These are phyloP conservation scores for Rhodeus uyekii DNA, from an alignment of 2,797 vertebrate genomes.

Conservation along the genomic window DNA sequence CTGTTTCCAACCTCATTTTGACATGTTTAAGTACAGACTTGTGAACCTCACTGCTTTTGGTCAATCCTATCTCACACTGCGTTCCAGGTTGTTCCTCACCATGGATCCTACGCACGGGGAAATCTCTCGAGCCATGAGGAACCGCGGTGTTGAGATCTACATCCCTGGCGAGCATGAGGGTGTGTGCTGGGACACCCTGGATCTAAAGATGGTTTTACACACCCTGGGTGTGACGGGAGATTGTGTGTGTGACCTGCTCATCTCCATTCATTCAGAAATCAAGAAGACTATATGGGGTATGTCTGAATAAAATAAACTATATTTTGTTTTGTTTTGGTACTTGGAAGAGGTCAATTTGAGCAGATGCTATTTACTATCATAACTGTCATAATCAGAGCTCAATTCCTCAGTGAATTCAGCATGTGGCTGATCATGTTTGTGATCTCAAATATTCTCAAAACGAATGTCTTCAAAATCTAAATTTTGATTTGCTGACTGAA, in stretches of 20 bases:
- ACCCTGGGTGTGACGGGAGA: constrained; percentile 87
- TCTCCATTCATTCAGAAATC: constrained; percentile 83
- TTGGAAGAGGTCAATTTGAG: no score
- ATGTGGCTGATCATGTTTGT: no score
- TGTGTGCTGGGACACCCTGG: constrained; percentile 76
- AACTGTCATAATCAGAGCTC: no score
- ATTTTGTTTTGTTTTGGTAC: no score
- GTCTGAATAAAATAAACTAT: no score
- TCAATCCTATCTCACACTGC: not conserved
- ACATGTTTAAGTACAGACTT: not conserved
- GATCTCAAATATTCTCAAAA: no score
- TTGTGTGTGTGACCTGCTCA: constrained; percentile 83
- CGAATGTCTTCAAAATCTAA: no score
- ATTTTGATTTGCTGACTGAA: no score
- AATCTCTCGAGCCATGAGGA: constrained; percentile 97
- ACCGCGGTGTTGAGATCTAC: constrained; percentile 93
- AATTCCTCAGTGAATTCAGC: no score
- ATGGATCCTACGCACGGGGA: constrained; percentile 95
- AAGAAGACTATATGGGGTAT: constrained; percentile 84
- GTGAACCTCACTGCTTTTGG: not conserved
- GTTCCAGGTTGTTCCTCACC: constrained; percentile 88
- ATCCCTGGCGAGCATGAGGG: constrained; percentile 85
- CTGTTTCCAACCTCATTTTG: not conserved
- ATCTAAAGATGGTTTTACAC: constrained; percentile 89
- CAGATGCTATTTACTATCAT: no score